Base-by-base conservation (phyloP, 1,140 invertebrate species). In the Formica exsecta region DNA sequence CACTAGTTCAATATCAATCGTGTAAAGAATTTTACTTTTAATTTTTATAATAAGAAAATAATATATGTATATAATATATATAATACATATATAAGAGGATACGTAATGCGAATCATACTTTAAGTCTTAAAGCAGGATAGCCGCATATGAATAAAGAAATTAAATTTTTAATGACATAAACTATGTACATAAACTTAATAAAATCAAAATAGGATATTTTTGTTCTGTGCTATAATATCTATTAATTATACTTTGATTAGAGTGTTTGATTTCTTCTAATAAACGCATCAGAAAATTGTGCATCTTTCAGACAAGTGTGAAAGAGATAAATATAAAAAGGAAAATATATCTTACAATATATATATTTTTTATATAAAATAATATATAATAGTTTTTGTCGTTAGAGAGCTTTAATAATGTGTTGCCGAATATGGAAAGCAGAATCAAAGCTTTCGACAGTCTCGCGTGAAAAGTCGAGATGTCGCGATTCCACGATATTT, bases 391-490 rank as follows among this genome's bases (percentile, higher is more conserved):
- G 19, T 36, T 25, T 19, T 51, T 7, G 13, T 29, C 38, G 1
- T 41, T 32, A 32, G 3, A 29, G 48, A 51, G 2, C 62, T 76
- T 13, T 22, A 77, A 64, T 29, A 77, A 79, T 25, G 19, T 16
- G 16, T 8, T n/a, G 3, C 25, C 38, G 41, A 68, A 54, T 57
- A n/a, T 13, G 51, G 38, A 71, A 73, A 36, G 38, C 25, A 38
- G n/a, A 80, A 62, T 74, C 38, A 61, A 76, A 48, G 22, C 41
- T 22, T 8, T 51, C 9, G 9, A 54, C 59, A 76, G 59, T 85
- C 2, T 29, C 59, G 41, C 25, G 48, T 44, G 76, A 74, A 81
- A 80, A 86, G 77, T 83, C 64, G 70, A 66, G 29, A 68, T 32
- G 51, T 73, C 57, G 36, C 71, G 57, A 79, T 62, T 54, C 11